phyloP scores from a whole-genome alignment of 2,113 vertebrate genomes.

The Pycnonotus jocosus region DNA sequence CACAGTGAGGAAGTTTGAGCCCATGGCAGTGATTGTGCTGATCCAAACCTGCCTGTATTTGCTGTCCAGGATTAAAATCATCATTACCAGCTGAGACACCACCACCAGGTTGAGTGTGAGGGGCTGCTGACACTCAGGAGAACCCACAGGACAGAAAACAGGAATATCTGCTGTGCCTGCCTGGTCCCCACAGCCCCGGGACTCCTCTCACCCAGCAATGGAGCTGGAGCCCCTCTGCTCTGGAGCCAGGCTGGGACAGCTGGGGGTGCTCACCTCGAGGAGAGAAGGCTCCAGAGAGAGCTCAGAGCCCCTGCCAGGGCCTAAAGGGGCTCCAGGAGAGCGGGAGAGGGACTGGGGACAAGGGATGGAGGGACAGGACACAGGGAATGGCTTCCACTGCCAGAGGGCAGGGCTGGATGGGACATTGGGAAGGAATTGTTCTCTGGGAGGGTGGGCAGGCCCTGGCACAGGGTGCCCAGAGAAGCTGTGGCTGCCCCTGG shows the following conservation, averaged over 20 bases:
- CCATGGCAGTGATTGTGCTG: neutral
- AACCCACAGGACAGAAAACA: neutral
- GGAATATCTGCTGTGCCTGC: neutral
- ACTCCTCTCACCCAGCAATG: neutral
- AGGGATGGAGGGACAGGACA: neutral
- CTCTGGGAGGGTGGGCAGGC: neutral
- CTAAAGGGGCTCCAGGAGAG: neutral
- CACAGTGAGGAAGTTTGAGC: rapidly evolving
- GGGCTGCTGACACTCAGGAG: neutral
- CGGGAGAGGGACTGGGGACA: neutral
- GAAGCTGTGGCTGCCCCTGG: neutral
- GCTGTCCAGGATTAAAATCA: neutral
- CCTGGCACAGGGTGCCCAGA: neutral
- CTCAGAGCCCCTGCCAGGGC: neutral
- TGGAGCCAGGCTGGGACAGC: neutral
- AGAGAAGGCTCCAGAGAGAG: rapidly evolving
- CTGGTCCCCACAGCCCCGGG: neutral
- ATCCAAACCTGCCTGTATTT: neutral
- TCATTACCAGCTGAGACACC: rapidly evolving
- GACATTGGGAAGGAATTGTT: neutral
- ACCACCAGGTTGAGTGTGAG: rapidly evolving
- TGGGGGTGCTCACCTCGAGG: neutral
- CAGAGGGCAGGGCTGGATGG: neutral
- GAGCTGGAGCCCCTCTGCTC: neutral
- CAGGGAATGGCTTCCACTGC: neutral